phyloP scores from a whole-genome alignment of 2,113 vertebrate species.

The Tinamus guttatus region DNA sequence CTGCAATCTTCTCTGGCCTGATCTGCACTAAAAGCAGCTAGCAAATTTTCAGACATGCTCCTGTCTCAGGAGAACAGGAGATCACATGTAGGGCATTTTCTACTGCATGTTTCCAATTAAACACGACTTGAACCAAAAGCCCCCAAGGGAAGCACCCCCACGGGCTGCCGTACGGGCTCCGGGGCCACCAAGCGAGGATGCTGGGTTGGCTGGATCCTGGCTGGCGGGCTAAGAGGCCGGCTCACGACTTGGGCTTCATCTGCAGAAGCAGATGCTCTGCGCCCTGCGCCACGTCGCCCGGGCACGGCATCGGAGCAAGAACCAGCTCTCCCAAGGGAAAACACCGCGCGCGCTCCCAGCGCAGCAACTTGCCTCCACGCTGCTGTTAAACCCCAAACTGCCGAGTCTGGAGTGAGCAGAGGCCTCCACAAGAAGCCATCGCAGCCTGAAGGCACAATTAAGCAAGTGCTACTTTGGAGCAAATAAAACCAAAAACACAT shows the following conservation, averaged over 20 bases:
- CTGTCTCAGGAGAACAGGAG: neutral
- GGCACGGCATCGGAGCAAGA: neutral
- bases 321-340: neutral
- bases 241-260: accelerated
- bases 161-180: neutral
- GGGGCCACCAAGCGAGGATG: neutral
- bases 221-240: neutral
- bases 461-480: neutral
- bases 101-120: neutral
- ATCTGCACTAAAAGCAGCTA: neutral
- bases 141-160: neutral
- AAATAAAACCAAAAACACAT: neutral
- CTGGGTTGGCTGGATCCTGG: too few relatives aligned
- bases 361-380: neutral
- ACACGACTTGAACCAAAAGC: neutral
- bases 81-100: neutral
- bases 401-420: neutral
- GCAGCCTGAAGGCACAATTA: neutral
- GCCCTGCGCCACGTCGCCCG: neutral
- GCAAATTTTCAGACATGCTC: neutral
- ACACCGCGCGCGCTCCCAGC: neutral
- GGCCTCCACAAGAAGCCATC: neutral
- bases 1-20: conserved; percentile 3
- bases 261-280: neutral
- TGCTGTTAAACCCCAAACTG: neutral